phyloP scores from a whole-genome alignment of 1,140 invertebrate genomes.

The Drosophila mojavensis region DNA sequence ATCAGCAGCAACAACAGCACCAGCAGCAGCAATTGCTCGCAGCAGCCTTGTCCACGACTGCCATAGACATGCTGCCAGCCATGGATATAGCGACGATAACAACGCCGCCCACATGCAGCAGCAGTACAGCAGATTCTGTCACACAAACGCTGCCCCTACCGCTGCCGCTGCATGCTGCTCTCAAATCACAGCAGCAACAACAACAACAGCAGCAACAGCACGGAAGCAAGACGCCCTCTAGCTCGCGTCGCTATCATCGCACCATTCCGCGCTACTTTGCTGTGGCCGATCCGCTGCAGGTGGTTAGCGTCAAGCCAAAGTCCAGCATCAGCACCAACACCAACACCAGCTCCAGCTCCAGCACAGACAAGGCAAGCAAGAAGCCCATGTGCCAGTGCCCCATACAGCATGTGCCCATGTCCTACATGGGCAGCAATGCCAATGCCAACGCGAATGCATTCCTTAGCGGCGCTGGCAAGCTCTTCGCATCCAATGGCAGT shows the following conservation, averaged over 20 bases:
- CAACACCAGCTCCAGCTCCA: conserved; percentile 33
- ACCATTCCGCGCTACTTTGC: conserved; percentile 84
- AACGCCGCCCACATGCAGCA: conserved; percentile 36
- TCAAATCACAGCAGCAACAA: conserved; percentile 49
- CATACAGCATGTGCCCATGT: conserved; percentile 84
- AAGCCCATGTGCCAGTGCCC: conserved; percentile 83
- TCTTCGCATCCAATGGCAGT: conserved; percentile 52
- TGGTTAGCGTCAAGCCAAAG: conserved; percentile 56
- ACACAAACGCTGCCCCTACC: conserved; percentile 70
- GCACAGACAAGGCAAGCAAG: conserved; percentile 55
- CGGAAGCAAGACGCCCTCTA: conserved; percentile 72
- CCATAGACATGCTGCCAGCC: conserved; percentile 58
- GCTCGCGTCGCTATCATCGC: conserved; percentile 81
- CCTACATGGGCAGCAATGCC: conserved; percentile 81
- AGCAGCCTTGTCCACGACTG: conserved; percentile 51
- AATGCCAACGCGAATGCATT: conserved; percentile 72
- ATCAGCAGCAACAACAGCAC: conserved; percentile 39
- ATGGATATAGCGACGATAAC: conserved; percentile 68
- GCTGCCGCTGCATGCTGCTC: conserved; percentile 48
- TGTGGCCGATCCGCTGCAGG: conserved; percentile 73
- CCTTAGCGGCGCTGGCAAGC: conserved; percentile 65
- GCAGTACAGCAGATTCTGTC: conserved; percentile 55
- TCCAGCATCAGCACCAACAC: conserved; percentile 38
- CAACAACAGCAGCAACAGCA: conserved; percentile 52
- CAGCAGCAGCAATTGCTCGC: conserved; percentile 41